phyloP scores from a whole-genome alignment of 1,140 invertebrate genomes.

The Drosophila setifemur region DNA sequence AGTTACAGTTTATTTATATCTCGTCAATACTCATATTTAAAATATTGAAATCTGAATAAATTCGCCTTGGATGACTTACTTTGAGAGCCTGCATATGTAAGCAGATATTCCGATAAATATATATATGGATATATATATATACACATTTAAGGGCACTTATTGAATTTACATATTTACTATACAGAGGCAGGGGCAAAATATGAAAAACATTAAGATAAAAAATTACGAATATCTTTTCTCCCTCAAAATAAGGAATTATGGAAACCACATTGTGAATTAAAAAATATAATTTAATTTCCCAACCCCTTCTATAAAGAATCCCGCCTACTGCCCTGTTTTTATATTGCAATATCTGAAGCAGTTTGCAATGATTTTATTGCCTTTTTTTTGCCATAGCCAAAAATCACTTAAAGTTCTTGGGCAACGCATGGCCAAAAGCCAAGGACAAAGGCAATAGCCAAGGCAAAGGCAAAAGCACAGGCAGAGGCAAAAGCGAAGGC shows the following conservation, averaged over 20 bases:
- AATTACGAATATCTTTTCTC: too few relatives aligned
- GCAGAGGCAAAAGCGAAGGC: slow-evolving; percentile 3
- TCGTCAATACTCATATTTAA: neutral
- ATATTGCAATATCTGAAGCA: slow-evolving; percentile 1
- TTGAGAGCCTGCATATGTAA: slow-evolving; percentile 12
- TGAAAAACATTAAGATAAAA: too few relatives aligned
- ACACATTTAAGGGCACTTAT: neutral
- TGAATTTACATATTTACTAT: neutral
- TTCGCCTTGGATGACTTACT: neutral
- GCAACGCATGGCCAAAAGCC: slow-evolving; percentile 23
- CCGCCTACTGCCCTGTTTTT: neutral
- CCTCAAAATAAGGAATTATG: too few relatives aligned
- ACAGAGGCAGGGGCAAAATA: neutral
- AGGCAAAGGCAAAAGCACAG: neutral
- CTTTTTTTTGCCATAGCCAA: slow-evolving; percentile 4
- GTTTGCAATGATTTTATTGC: slow-evolving; percentile 30
- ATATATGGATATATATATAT: neutral
- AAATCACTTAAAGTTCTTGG: slow-evolving; percentile 42
- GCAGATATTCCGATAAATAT: neutral
- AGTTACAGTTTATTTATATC: too few relatives aligned
- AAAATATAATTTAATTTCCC: too few relatives aligned
- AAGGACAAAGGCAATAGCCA: slow-evolving; percentile 7
- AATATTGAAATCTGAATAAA: neutral
- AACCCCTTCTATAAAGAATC: too few relatives aligned
- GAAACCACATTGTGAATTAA: too few relatives aligned